Evolutionary conservation across 2,888 invertebrate genomes (phyloP).

Genomic region (Volucella inflata): DNA sequence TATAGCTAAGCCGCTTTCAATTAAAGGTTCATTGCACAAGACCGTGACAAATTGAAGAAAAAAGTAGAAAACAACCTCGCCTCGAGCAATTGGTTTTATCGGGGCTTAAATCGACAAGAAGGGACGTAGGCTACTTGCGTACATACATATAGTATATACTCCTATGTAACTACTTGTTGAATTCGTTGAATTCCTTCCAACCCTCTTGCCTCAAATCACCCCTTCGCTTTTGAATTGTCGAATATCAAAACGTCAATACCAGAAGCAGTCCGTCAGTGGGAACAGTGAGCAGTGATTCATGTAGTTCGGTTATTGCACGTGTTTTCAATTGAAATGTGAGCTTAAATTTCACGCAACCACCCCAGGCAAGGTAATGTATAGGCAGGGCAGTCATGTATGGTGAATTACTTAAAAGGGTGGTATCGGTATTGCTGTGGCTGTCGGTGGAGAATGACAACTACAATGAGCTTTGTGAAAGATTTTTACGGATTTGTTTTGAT

Average conservation of each 20-base stretch:
- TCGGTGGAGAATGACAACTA: not conserved
- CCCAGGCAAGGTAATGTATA: not conserved
- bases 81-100: not conserved
- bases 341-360: not conserved
- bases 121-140: not conserved
- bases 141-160: too few species aligned
- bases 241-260: not conserved
- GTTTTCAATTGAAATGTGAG: constrained; percentile 53
- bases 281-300: constrained; percentile 40
- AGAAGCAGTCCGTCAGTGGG: constrained; percentile 7
- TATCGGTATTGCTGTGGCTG: too few species aligned
- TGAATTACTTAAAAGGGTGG: constrained; percentile 29
- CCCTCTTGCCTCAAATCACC: not conserved
- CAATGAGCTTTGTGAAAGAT: constrained; percentile 21
- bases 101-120: constrained; percentile 11
- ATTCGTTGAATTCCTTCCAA: not conserved
- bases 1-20: constrained; percentile 41
- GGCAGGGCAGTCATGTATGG: too few species aligned
- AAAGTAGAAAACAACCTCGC: not conserved
- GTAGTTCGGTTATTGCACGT: constrained; percentile 34
- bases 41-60: constrained; percentile 1
- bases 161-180: constrained; percentile 43
- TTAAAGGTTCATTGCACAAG: constrained; percentile 36
- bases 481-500: constrained; percentile 42
- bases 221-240: not conserved